Conservation (phyloP, 2,888 invertebrate species). For the Melinopterus prodromus region DNA sequence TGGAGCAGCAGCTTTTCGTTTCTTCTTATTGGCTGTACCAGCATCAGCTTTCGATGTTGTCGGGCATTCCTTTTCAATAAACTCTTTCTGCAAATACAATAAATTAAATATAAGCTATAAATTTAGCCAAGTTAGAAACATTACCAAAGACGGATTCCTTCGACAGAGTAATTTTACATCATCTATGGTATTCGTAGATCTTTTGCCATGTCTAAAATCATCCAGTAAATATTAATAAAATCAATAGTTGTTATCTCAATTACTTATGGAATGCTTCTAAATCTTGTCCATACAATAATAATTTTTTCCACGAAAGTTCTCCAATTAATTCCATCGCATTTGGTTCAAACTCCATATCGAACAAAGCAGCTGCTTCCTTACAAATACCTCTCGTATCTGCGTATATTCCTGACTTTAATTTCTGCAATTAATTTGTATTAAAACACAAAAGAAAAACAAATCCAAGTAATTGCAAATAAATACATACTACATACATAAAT, state of each 20-base stretch:
- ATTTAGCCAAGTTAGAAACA: constrained; percentile 37
- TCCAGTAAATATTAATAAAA: constrained; percentile 5
- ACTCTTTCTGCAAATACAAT: constrained; percentile 37
- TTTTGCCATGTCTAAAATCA: constrained; percentile 68
- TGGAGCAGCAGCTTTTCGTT: constrained; percentile 35
- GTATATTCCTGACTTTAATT: constrained; percentile 66
- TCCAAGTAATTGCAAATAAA: background rate
- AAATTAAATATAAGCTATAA: constrained; percentile 5
- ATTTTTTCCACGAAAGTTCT: constrained; percentile 68
- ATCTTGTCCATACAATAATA: constrained; percentile 65
- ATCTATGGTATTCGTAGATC: constrained; percentile 68
- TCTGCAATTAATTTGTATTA: constrained; percentile 56
- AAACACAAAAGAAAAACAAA: constrained; percentile 7
- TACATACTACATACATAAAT: constrained; percentile 6
- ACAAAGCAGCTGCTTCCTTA: constrained; percentile 63
- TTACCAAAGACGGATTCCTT: constrained; percentile 69
- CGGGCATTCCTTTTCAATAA: constrained; percentile 37
- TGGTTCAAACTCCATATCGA: constrained; percentile 64
- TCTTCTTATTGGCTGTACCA: constrained; percentile 29
- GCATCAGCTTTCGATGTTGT: constrained; percentile 21
- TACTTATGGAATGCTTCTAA: constrained; percentile 75
- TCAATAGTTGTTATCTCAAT: constrained; percentile 39
- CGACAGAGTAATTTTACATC: constrained; percentile 71
- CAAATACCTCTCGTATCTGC: constrained; percentile 60
- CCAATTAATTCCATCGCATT: constrained; percentile 68